A percentile compares a stretch with the other conserved stretches of the same genome.
Evolutionary conservation across 2,113 vertebrate species (phyloP).

Genomic region (Melanerpes aurifrons): DNA sequence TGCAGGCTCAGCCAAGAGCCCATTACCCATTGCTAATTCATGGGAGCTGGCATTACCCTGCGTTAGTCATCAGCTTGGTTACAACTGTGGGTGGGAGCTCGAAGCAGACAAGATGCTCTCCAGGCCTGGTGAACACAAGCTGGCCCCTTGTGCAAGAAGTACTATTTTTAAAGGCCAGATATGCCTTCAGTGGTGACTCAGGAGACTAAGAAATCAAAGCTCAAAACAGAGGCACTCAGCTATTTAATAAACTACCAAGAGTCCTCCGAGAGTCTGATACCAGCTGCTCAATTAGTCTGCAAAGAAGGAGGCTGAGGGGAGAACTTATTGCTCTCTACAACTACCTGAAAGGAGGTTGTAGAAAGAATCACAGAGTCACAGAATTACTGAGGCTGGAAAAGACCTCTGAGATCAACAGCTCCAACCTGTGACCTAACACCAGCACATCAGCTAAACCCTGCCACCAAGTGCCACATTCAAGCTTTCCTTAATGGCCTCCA

Average conservation of each 20-base stretch:
- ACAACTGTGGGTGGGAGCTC: constrained; percentile 17
- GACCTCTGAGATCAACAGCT: no score
- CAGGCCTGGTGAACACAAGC: not conserved
- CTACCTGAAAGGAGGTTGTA: no score
- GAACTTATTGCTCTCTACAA: no score
- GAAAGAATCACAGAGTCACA: no score
- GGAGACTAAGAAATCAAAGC: not conserved
- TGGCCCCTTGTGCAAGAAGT: constrained; percentile 23
- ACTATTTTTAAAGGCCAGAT: constrained; percentile 51
- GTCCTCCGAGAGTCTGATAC: not conserved
- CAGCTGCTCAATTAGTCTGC: no score
- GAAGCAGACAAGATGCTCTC: not conserved
- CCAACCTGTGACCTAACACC: no score
- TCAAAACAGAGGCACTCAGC: not conserved
- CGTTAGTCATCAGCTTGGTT: constrained; percentile 9
- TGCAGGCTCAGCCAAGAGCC: not conserved
- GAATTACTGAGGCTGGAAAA: no score
- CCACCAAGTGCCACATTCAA: no score
- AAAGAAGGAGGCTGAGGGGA: no score
- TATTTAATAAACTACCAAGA: not conserved
- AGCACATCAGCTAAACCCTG: no score
- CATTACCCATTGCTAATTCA: constrained; percentile 35
- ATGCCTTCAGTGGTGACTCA: constrained; percentile 22
- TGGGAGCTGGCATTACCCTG: not conserved
- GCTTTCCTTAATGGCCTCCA: no score